Base-by-base conservation (phyloP, 2,797 vertebrate genomes). In the Chlorospingus flavigularis region DNA sequence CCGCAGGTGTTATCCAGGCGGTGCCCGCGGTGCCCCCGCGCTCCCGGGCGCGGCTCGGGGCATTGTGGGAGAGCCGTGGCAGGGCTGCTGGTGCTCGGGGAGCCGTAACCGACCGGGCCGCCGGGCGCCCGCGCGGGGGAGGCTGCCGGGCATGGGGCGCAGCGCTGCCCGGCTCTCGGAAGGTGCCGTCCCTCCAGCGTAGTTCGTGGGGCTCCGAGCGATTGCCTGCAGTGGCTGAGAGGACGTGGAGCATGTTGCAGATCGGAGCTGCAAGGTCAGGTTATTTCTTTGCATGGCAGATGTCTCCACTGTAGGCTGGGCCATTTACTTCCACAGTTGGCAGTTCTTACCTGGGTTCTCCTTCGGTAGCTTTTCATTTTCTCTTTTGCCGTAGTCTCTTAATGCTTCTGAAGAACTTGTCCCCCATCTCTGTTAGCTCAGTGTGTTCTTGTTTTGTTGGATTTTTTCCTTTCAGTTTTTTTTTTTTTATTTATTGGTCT, bases 151-250 rank as follows among this genome's bases (percentile, higher is more conserved):
- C 78, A 47, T 9, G n/a, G 2, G 25, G 13, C 6, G 2, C 25
- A 0, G 3, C 33, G 45, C 42, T 11, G 48, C 20, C 40, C 28
- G 71, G 25, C 23, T 53, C 7, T 17, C 30, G 40, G 40, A 5
- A 43, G 25, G 17, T 23, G 9, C 2, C 10, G 35, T 9, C 19
- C 35, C 26, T 37, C 37, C 11, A 4, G 23, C 6, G 2, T 3
- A 6, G 60, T 9, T 45, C 14, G 10, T 3, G 37, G 4, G 23
- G 9, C 21, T 14, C 47, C 3, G 11, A 1, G 7, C 9, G n/a
- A 4, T 10, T 23, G 61, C 11, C n/a, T 17, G 62, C 19, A 54
- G 24, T 11, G n/a, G 3, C 18, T 4, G 20, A 24, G 62, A 10
- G 53, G n/a, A 13, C 30, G 72, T 39, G 54, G 45, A 47, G 58